Percentiles rank a stretch among this genome's conserved stretches.
Evolutionary conservation across 1,140 invertebrate genomes (phyloP).

Genomic region (Drosophila kepulauana): DNA sequence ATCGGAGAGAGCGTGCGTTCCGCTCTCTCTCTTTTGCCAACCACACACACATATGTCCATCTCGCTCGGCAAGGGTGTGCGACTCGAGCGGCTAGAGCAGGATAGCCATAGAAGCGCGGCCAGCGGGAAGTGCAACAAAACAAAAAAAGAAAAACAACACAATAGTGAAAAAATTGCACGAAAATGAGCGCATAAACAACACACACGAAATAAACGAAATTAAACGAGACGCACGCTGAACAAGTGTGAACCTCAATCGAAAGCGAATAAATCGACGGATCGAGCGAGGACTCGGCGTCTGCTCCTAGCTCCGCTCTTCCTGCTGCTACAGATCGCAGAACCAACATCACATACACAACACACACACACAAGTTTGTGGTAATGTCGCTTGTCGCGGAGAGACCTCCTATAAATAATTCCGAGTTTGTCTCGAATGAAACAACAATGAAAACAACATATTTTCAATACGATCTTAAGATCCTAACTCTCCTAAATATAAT

Average conservation of each 20-base stretch:
- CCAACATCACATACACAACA: not conserved
- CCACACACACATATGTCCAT: conserved; percentile 17
- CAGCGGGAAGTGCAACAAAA: conserved; percentile 13
- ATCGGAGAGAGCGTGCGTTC: conserved; percentile 41
- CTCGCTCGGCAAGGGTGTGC: conserved; percentile 52
- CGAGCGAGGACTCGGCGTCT: conserved; percentile 1
- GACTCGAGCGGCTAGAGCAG: conserved; percentile 39
- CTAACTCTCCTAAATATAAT: conserved; percentile 2
- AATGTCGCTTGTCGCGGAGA: not conserved
- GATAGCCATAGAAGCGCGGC: conserved; percentile 24
- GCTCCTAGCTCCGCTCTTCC: not conserved
- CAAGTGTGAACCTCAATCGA: conserved; percentile 7
- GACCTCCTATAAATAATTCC: not conserved
- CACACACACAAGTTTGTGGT: not conserved
- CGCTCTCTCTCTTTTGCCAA: conserved; percentile 29
- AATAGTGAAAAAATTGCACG: conserved; percentile 6
- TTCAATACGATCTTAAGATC: not conserved
- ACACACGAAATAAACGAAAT: not conserved
- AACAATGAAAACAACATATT: not conserved
- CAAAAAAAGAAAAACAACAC: not conserved
- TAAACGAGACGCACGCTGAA: not conserved
- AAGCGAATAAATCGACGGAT: conserved; percentile 11
- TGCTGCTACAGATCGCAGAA: not conserved
- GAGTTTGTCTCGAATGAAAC: conserved; percentile 19
- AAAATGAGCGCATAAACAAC: conserved; percentile 17